phyloP scores from a whole-genome alignment of 2,888 invertebrate genomes.

The Allophyes oxyacanthae region DNA sequence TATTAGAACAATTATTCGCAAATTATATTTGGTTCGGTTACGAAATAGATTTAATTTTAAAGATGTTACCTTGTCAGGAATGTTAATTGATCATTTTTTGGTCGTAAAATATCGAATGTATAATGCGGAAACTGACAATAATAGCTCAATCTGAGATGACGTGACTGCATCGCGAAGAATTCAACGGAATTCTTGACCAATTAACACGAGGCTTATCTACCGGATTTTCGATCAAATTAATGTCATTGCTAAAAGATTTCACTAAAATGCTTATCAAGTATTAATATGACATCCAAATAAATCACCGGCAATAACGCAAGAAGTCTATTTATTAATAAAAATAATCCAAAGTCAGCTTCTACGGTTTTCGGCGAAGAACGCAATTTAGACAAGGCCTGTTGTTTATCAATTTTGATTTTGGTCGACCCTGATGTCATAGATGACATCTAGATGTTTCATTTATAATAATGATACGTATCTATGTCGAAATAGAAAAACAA shows the following conservation, averaged over 20 bases:
- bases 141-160: constrained; percentile 45
- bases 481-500: constrained; percentile 28
- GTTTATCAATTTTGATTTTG: constrained; percentile 22
- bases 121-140: constrained; percentile 48
- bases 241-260: constrained; percentile 52
- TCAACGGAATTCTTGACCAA: constrained; percentile 44
- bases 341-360: constrained; percentile 21
- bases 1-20: constrained; percentile 33
- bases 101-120: constrained; percentile 43
- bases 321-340: constrained; percentile 15
- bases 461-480: constrained; percentile 19
- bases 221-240: constrained; percentile 48
- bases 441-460: constrained; percentile 46
- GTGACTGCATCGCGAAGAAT: constrained; percentile 40
- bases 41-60: constrained; percentile 30
- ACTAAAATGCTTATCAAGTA: constrained; percentile 53
- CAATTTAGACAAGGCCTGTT: constrained; percentile 26
- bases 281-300: constrained; percentile 56
- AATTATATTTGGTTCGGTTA: constrained; percentile 46
- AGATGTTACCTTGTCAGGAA: constrained; percentile 30
- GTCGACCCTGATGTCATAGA: constrained; percentile 51
- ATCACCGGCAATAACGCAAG: constrained; percentile 34
- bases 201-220: constrained; percentile 38
- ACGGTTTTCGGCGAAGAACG: constrained; percentile 19
- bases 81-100: constrained; percentile 50